phyloP scores from a whole-genome alignment of 2,113 vertebrate species.

The Pleuronectes platessa region DNA sequence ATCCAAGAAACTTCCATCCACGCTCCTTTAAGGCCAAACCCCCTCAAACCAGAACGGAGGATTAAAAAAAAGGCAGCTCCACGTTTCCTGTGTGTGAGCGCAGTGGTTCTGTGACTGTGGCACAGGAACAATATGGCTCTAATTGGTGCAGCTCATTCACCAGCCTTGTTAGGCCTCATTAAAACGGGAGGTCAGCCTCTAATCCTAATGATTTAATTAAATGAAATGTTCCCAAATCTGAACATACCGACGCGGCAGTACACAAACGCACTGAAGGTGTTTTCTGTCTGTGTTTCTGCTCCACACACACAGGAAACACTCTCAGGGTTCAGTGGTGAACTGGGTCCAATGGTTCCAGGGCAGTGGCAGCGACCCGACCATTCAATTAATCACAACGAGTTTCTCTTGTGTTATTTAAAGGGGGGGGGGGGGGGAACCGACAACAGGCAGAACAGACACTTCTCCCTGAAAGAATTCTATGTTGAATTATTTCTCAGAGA shows the following conservation, averaged over 20 bases:
- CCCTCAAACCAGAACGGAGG: not conserved
- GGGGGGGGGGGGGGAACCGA: too few species aligned
- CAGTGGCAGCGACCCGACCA: not conserved
- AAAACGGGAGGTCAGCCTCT: conserved; percentile 64
- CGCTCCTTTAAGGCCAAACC: not conserved
- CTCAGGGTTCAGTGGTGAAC: not conserved
- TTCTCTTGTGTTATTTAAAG: not conserved
- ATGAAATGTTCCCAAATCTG: conserved; percentile 55
- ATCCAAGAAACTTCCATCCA: not conserved
- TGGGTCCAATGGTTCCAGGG: not conserved
- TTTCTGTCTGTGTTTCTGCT: not conserved
- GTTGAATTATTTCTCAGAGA: not conserved
- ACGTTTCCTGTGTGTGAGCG: conserved; percentile 28
- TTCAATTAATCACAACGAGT: not conserved
- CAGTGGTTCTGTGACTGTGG: conserved; percentile 42
- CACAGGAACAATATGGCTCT: conserved; percentile 51
- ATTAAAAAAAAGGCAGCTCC: not conserved
- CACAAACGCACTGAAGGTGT: not conserved
- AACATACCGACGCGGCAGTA: conserved; percentile 9
- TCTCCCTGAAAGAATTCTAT: not conserved
- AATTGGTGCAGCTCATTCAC: conserved; percentile 67
- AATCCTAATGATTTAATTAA: conserved; percentile 79
- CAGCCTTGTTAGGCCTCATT: conserved; percentile 71
- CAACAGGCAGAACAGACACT: too few species aligned
- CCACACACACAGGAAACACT: not conserved